Evolutionary conservation across 2,888 invertebrate species (phyloP).

Genomic region (Willowsia nigromaculata): DNA sequence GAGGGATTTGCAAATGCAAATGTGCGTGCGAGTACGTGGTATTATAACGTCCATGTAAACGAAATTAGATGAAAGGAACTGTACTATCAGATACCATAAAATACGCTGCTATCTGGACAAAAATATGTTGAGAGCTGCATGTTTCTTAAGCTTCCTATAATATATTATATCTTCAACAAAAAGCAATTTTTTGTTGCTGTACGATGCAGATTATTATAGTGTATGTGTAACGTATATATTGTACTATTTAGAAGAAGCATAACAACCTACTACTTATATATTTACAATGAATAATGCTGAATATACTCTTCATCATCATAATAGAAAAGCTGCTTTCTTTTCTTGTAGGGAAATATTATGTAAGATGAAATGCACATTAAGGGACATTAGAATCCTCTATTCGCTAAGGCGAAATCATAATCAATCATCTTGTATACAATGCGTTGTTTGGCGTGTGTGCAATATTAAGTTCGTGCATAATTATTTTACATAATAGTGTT

Average conservation of each 20-base stretch:
- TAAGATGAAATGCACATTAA: conserved; percentile 11
- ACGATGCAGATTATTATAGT: background rate
- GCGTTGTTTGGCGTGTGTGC: conserved; percentile 42
- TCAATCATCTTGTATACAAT: conserved; percentile 38
- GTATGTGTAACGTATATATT: background rate
- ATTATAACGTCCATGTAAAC: conserved; percentile 49
- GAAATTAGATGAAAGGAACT: background rate
- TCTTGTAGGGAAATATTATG: background rate
- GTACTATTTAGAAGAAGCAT: background rate
- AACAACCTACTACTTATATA: background rate
- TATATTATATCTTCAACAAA: background rate
- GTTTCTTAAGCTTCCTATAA: background rate
- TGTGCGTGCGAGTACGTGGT: conserved; percentile 50
- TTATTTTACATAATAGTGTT: background rate
- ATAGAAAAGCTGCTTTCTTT: background rate
- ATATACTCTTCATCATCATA: background rate
- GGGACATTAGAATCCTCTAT: background rate
- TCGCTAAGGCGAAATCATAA: conserved; percentile 36
- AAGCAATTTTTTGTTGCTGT: background rate
- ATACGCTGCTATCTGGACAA: background rate
- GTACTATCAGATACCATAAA: background rate
- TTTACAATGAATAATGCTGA: too few relatives aligned
- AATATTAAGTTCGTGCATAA: conserved; percentile 23
- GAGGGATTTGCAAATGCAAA: conserved; percentile 40
- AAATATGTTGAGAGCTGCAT: background rate